phyloP scores from a whole-genome alignment of 2,113 vertebrate species.

The Grus americana region DNA sequence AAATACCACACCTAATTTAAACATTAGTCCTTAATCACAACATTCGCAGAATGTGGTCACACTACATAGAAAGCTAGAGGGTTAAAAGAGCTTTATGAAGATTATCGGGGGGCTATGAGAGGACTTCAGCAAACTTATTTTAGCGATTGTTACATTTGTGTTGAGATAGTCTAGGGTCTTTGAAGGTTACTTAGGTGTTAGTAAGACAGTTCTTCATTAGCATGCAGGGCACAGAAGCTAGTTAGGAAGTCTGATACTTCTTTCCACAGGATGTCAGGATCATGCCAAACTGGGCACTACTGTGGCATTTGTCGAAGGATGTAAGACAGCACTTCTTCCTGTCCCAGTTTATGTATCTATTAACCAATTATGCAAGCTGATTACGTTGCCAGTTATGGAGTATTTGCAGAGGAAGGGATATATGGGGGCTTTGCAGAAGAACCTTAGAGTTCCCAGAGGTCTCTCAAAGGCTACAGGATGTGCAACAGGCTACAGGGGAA shows the following conservation, averaged over 20 bases:
- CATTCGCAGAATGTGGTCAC: neutral
- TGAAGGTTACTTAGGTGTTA: neutral
- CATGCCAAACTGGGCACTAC: neutral
- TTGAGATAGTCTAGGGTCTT: neutral
- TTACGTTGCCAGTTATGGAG: fast-evolving
- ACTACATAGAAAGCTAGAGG: neutral
- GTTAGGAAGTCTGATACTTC: neutral
- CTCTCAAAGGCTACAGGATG: neutral
- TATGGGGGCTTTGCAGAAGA: neutral
- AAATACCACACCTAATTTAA: neutral
- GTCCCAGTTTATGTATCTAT: neutral
- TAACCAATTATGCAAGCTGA: neutral
- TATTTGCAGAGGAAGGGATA: neutral
- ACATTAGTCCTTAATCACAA: neutral
- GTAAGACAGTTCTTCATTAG: neutral
- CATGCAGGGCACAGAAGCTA: neutral
- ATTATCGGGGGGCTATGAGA: neutral
- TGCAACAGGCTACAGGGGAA: neutral
- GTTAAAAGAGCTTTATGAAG: neutral
- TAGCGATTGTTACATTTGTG: neutral
- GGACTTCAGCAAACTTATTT: neutral
- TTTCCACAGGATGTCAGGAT: neutral
- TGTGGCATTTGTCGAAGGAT: neutral
- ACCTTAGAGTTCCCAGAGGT: neutral
- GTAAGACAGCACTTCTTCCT: neutral